A percentile compares a stretch with the other conserved stretches of the same genome.
These are phyloP conservation scores for Lepus townsendii DNA, from an alignment of 2,797 vertebrate species.

Conservation along the genomic window DNA sequence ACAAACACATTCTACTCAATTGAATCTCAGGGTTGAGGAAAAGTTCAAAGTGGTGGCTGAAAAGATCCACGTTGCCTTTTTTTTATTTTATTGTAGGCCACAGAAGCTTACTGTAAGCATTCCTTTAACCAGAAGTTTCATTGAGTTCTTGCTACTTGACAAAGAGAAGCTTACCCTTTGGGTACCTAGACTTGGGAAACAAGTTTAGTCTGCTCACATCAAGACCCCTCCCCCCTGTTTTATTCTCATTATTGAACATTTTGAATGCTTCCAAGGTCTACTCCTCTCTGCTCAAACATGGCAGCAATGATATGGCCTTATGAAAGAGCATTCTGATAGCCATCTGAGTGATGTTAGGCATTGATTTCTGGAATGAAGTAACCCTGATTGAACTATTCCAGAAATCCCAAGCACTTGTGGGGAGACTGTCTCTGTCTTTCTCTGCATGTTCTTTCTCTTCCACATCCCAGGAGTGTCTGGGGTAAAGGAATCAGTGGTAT, in stretches of 20 bases:
- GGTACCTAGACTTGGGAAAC: slow-evolving; percentile 11
- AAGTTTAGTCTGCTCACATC: neutral
- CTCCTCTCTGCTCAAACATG: neutral
- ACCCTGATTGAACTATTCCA: neutral
- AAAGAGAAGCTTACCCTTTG: slow-evolving; percentile 10
- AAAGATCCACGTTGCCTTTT: neutral
- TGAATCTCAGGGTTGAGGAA: neutral
- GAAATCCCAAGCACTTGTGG: neutral
- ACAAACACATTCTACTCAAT: neutral
- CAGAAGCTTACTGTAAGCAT: neutral
- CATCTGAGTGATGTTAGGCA: neutral
- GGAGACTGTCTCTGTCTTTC: neutral
- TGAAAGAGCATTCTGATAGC: slow-evolving; percentile 14
- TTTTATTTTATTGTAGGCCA: slow-evolving; percentile 34
- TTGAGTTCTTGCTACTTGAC: slow-evolving; percentile 24
- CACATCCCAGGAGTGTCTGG: neutral
- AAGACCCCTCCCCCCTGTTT: neutral
- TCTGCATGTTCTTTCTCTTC: neutral
- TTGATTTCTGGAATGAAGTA: neutral
- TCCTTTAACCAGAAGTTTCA: slow-evolving; percentile 41
- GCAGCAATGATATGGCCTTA: neutral
- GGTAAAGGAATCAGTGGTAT: neutral
- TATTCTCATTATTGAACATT: neutral
- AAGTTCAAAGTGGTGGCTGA: neutral
- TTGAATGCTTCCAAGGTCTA: neutral